Evolutionary conservation across 2,797 vertebrate species (phyloP).

Genomic region (Chanos chanos): DNA sequence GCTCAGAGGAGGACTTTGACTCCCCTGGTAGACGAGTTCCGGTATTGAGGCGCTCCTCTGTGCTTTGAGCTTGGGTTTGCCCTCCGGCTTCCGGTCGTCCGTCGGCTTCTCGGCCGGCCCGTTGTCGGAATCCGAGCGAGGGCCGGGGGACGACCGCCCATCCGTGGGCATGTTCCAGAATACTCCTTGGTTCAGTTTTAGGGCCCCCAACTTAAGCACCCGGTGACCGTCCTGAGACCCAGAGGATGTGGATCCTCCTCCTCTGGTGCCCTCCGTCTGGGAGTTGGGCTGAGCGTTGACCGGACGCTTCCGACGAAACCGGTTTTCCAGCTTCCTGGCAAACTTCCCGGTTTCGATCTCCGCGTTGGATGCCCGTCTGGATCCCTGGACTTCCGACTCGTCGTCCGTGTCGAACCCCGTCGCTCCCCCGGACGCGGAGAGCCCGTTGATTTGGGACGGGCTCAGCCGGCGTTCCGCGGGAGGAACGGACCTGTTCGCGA

Average conservation of each 20-base stretch:
- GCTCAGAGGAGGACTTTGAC: background rate
- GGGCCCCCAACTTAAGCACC: constrained; percentile 56
- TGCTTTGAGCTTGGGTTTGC: constrained; percentile 44
- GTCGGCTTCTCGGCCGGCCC: constrained; percentile 39
- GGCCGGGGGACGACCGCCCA: constrained; percentile 43
- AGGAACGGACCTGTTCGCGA: too few relatives aligned
- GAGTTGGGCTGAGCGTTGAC: constrained; percentile 32
- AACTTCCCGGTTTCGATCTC: constrained; percentile 37
- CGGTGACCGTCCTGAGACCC: constrained; percentile 42
- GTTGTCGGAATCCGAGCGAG: constrained; percentile 52
- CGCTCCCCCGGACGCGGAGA: too few relatives aligned
- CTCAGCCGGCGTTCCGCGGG: too few relatives aligned
- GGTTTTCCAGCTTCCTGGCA: constrained; percentile 52
- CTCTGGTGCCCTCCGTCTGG: constrained; percentile 4
- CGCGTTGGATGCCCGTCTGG: constrained; percentile 32
- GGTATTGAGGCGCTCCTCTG: constrained; percentile 60
- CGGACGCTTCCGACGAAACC: constrained; percentile 52
- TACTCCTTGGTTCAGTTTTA: constrained; percentile 50
- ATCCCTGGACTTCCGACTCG: constrained; percentile 23
- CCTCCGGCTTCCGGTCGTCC: constrained; percentile 19
- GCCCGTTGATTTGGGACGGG: too few relatives aligned
- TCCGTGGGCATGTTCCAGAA: constrained; percentile 44
- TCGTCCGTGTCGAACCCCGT: too few relatives aligned
- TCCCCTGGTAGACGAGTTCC: constrained; percentile 36
- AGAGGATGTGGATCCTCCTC: constrained; percentile 25